Conservation (phyloP, 2,113 vertebrate species). For the Anarhynchus alexandrinus region DNA sequence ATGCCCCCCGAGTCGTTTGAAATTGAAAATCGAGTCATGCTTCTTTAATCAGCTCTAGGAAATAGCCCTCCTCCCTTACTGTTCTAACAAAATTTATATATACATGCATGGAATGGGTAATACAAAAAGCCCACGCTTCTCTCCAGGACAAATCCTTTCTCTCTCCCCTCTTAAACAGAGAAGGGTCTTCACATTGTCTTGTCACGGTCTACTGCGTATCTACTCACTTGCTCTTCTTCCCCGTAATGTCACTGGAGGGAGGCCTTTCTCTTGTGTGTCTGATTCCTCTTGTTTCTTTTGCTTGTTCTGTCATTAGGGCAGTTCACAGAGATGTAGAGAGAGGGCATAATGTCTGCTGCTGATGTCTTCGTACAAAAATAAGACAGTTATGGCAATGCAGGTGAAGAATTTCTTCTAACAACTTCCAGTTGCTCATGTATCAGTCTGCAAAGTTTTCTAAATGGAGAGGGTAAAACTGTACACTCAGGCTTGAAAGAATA, state of each 20-base stretch:
- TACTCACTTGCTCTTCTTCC: background rate
- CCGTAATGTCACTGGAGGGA: conserved; percentile 32
- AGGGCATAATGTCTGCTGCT: background rate
- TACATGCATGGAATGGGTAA: background rate
- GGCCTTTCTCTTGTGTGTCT: conserved; percentile 25
- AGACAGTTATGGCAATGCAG: background rate
- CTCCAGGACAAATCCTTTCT: background rate
- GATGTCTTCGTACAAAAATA: background rate
- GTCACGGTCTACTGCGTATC: background rate
- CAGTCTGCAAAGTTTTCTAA: background rate
- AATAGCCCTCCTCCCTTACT: conserved; percentile 52
- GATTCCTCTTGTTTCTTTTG: background rate
- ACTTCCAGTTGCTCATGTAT: background rate
- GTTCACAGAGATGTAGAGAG: background rate
- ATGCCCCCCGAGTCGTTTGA: conserved; percentile 76
- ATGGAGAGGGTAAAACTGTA: background rate
- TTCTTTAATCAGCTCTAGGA: conserved; percentile 83
- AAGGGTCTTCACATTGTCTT: background rate
- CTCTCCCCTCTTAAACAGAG: background rate
- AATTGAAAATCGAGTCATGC: conserved; percentile 85
- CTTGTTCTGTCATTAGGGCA: background rate
- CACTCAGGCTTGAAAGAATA: background rate
- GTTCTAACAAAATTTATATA: conserved; percentile 9
- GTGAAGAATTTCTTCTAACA: background rate
- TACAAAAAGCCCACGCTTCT: background rate